phyloP scores from a whole-genome alignment of 2,888 invertebrate genomes.

The Lumbricus terrestris region DNA sequence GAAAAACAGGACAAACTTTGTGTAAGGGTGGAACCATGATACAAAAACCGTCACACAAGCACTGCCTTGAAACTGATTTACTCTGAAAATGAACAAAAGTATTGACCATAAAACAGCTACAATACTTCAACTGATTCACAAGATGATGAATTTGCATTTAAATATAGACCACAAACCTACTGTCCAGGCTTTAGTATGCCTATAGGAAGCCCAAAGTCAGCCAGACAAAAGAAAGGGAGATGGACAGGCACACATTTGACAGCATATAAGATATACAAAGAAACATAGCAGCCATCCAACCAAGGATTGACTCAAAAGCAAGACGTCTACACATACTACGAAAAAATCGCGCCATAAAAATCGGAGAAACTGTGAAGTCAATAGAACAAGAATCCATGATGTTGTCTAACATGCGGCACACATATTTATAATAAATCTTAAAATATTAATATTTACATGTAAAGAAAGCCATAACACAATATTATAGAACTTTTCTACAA shows the following conservation, averaged over 20 bases:
- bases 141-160: not conserved
- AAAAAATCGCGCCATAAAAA: not conserved
- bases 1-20: not conserved
- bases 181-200: not conserved
- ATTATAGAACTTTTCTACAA: not conserved
- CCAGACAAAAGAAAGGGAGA: not conserved
- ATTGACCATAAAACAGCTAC: not conserved
- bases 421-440: not conserved
- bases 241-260: not conserved
- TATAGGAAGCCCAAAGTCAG: not conserved
- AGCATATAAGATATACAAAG: not conserved
- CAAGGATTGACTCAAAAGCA: not conserved
- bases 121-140: not conserved
- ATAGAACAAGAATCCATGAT: not conserved
- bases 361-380: not conserved
- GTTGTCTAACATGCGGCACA: no score
- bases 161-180: not conserved
- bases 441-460: not conserved
- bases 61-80: not conserved
- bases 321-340: not conserved
- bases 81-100: not conserved
- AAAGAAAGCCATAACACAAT: not conserved
- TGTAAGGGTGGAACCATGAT: not conserved
- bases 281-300: not conserved
- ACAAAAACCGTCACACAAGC: not conserved